These are phyloP conservation scores for Buathra laborator DNA, from an alignment of 2,888 invertebrate genomes.

Conservation along the genomic window DNA sequence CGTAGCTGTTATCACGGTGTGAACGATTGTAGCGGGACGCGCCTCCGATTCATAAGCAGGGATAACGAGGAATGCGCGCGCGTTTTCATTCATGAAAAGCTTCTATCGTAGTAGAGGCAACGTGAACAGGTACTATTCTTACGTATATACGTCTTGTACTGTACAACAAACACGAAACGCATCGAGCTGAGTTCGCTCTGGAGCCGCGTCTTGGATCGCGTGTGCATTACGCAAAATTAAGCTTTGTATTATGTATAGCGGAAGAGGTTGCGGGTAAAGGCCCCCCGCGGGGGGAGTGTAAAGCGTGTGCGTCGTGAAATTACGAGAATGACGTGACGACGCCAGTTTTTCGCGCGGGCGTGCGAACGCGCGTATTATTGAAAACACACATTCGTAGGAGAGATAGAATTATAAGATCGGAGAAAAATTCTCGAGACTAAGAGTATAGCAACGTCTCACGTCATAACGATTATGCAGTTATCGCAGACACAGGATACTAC, in stretches of 20 bases:
- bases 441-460: not conserved
- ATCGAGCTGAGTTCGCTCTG: not conserved
- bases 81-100: constrained; percentile 66
- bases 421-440: not conserved
- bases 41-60: constrained; percentile 38
- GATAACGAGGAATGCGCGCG: constrained; percentile 41
- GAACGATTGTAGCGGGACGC: constrained; percentile 3
- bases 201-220: constrained; percentile 46
- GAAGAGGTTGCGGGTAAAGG: constrained; percentile 37
- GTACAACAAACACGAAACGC: not conserved
- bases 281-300: constrained; percentile 50
- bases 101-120: constrained; percentile 36
- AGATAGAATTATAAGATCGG: not conserved
- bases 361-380: constrained; percentile 46
- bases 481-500: not conserved
- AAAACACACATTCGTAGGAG: constrained; percentile 23
- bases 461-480: not conserved
- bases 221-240: constrained; percentile 61
- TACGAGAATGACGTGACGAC: constrained; percentile 62
- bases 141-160: not conserved
- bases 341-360: constrained; percentile 60
- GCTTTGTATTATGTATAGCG: constrained; percentile 45
- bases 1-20: constrained; percentile 13
- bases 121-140: not conserved
- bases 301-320: constrained; percentile 55